A percentile compares a stretch with the other conserved stretches of the same genome.
These are phyloP conservation scores for Halcyon malimbica DNA, from an alignment of 2,113 vertebrate genomes.

Conservation along the genomic window DNA sequence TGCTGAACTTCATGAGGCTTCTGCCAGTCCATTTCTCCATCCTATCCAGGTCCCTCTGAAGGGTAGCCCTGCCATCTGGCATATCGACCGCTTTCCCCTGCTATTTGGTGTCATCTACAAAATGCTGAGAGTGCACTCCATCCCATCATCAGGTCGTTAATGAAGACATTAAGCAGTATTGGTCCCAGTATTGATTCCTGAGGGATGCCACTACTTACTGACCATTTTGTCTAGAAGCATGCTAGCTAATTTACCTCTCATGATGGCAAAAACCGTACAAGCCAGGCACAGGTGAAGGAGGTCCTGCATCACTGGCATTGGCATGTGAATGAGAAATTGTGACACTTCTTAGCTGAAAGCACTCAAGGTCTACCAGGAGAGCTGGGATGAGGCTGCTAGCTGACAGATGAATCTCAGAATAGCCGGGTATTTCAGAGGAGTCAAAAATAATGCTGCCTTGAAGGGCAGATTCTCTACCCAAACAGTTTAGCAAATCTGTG, in stretches of 20 bases:
- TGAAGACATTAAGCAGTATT: neutral
- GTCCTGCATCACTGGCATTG: neutral
- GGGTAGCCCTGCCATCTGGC: neutral
- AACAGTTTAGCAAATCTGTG: neutral
- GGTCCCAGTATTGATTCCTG: neutral
- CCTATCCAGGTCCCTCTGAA: neutral
- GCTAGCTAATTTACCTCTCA: neutral
- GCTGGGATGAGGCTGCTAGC: neutral
- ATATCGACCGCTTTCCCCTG: fast-evolving
- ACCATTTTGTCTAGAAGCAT: neutral
- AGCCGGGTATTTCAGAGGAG: neutral
- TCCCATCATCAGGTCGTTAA: neutral
- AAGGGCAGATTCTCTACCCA: neutral
- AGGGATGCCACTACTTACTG: neutral
- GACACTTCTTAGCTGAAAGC: neutral
- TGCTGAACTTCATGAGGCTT: neutral
- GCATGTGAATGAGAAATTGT: neutral
- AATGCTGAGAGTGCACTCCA: neutral
- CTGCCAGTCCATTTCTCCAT: neutral
- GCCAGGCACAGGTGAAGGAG: neutral
- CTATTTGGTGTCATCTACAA: neutral
- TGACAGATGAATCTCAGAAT: neutral
- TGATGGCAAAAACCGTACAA: neutral
- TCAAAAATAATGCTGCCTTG: neutral
- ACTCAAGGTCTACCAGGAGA: neutral